Conservation (phyloP, 2,113 vertebrate species). For the Pao palembangensis region DNA sequence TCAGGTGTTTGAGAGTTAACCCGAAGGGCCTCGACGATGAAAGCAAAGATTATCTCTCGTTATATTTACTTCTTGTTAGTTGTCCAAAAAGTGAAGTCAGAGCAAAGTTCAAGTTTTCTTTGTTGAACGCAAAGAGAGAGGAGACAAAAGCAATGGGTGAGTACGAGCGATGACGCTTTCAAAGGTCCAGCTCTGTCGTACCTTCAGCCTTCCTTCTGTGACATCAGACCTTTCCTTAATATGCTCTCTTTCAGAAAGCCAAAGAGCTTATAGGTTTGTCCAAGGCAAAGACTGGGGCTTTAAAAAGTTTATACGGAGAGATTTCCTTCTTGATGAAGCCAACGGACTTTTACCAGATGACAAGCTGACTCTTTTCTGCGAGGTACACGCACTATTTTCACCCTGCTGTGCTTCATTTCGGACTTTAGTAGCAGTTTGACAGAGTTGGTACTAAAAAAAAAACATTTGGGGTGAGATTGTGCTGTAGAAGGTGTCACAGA, state of each 20-base stretch:
- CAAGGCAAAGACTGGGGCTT: slow-evolving; percentile 99
- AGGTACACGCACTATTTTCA: slow-evolving; percentile 71
- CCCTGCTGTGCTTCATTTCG: neutral
- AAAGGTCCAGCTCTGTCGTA: neutral
- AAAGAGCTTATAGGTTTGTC: slow-evolving; percentile 99
- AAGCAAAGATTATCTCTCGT: slow-evolving; percentile 97
- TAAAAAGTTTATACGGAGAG: slow-evolving; percentile 98
- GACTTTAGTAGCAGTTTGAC: neutral
- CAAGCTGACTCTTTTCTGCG: slow-evolving; percentile 97
- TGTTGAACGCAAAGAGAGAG: slow-evolving; percentile 95
- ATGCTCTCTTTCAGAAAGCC: slow-evolving; percentile 83
- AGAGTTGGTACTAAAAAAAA: neutral
- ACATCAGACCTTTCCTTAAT: neutral
- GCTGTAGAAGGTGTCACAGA: too few species aligned
- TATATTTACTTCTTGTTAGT: slow-evolving; percentile 98
- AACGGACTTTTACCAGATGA: slow-evolving; percentile 97
- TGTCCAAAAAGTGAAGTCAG: slow-evolving; percentile 99
- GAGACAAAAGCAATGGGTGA: slow-evolving; percentile 99
- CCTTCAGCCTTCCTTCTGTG: neutral
- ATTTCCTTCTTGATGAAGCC: slow-evolving; percentile 97
- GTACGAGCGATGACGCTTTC: slow-evolving; percentile 26
- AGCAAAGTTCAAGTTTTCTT: slow-evolving; percentile 99
- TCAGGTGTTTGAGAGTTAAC: slow-evolving; percentile 97
- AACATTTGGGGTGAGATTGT: too few species aligned
- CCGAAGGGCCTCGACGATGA: slow-evolving; percentile 98